Conservation (phyloP, 2,888 invertebrate genomes). For the Synanthedon myopaeformis region DNA sequence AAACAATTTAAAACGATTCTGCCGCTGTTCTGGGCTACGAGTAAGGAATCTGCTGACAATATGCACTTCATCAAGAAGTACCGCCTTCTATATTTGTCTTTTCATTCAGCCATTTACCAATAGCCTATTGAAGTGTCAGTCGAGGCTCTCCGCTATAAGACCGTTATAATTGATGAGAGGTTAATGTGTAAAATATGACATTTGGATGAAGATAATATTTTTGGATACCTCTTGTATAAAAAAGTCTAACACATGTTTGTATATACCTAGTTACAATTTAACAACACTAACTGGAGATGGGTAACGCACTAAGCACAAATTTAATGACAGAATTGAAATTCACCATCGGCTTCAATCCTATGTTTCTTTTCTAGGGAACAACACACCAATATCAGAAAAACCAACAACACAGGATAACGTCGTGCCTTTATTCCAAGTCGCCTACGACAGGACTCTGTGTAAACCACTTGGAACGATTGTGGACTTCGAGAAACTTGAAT, state of each 20-base stretch:
- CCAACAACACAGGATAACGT: slow-evolving; percentile 31
- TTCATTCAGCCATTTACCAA: no score
- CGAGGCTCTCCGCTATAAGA: no score
- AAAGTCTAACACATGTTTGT: neutral
- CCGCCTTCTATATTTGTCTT: no score
- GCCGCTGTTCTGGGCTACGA: no score
- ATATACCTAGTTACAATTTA: neutral
- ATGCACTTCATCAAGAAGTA: no score
- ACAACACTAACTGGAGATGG: neutral
- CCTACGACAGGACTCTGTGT: slow-evolving; percentile 56
- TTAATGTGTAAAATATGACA: no score
- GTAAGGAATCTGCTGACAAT: no score
- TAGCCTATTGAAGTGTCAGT: no score
- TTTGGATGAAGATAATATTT: no score
- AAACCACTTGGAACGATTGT: slow-evolving; percentile 50
- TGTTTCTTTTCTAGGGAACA: slow-evolving; percentile 57
- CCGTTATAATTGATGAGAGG: no score
- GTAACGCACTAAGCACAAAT: neutral
- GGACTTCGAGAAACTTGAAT: slow-evolving; percentile 38
- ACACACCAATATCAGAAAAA: slow-evolving; percentile 21
- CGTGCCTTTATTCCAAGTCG: slow-evolving; percentile 59
- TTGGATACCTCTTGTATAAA: no score
- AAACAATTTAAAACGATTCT: no score
- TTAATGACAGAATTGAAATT: neutral
- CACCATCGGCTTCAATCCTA: slow-evolving; percentile 7